Evolutionary conservation across 2,797 vertebrate genomes (phyloP).

Genomic region (Garrulus glandarius): DNA sequence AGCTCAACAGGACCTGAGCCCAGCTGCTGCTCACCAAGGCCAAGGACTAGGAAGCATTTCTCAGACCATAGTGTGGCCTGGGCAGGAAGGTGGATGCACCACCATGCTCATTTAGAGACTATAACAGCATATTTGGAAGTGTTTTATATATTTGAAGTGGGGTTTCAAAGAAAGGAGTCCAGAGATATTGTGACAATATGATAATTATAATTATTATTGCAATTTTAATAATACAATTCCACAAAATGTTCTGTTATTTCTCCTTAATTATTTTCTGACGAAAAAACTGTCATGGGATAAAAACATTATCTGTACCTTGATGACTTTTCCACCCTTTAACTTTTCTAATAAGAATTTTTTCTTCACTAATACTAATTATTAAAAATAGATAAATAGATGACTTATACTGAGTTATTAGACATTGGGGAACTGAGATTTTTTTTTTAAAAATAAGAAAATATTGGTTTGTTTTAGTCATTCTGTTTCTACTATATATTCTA

Average conservation of each 20-base stretch:
- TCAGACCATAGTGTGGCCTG: background rate
- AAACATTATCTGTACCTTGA: background rate
- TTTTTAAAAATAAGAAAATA: background rate
- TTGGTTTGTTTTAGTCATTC: background rate
- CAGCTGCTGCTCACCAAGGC: background rate
- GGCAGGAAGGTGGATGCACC: background rate
- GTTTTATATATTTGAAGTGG: background rate
- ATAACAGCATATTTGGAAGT: background rate
- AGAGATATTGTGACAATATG: background rate
- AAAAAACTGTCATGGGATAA: background rate
- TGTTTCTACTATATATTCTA: background rate
- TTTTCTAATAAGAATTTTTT: background rate
- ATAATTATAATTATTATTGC: background rate
- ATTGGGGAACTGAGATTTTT: background rate
- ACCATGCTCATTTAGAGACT: background rate
- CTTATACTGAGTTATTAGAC: background rate
- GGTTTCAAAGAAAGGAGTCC: background rate
- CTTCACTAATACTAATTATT: background rate
- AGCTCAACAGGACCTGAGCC: background rate
- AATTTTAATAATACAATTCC: background rate
- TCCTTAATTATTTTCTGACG: background rate
- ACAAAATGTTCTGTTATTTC: background rate
- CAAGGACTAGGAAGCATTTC: background rate
- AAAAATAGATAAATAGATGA: background rate
- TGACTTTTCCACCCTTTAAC: background rate